Evolutionary conservation across 1,140 invertebrate genomes (phyloP).

Genomic region (Pseudomyrmex sp.): DNA sequence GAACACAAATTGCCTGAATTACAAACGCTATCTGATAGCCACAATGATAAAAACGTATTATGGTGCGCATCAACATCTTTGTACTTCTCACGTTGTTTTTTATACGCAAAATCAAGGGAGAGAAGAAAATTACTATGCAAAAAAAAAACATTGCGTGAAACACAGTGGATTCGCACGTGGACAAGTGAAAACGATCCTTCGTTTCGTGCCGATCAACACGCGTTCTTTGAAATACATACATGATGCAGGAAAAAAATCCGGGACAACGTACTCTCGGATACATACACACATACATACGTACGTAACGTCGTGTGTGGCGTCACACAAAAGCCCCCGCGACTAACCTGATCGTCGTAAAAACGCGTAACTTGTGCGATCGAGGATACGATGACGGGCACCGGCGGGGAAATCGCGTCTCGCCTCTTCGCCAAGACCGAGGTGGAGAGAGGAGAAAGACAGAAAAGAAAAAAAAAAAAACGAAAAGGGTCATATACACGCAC

Average conservation of each 20-base stretch:
- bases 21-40: not conserved
- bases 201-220: not conserved
- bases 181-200: not conserved
- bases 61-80: not conserved
- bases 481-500: slow-evolving; percentile 64
- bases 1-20: not conserved
- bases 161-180: not conserved
- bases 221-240: not conserved
- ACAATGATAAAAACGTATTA: not conserved
- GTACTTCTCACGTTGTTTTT: not conserved
- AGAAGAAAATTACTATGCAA: not conserved
- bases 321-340: not conserved
- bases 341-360: slow-evolving; percentile 32
- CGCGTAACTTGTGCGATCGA: not conserved
- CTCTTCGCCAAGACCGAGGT: not conserved
- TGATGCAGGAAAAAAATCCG: not conserved
- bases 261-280: not conserved
- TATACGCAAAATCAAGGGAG: not conserved
- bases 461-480: not conserved
- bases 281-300: not conserved
- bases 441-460: not conserved
- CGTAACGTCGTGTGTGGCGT: not conserved
- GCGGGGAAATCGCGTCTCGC: not conserved
- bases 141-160: not conserved
- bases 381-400: not conserved